These are phyloP conservation scores for Hippocampus zosterae DNA, from an alignment of 2,113 vertebrate species.

Conservation along the genomic window DNA sequence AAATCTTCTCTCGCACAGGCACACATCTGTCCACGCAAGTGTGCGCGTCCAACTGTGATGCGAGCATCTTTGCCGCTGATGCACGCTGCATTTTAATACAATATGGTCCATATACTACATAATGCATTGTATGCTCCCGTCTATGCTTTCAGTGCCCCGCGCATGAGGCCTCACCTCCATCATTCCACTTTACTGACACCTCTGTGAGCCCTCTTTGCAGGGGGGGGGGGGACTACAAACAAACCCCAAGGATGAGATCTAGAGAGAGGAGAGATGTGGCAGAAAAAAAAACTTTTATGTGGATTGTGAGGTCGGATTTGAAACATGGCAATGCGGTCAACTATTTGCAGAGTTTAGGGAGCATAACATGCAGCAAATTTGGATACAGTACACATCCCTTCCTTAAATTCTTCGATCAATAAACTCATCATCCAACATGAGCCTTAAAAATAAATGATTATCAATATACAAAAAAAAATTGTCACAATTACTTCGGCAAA, in stretches of 20 bases:
- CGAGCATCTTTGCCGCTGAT: not conserved
- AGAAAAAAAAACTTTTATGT: not conserved
- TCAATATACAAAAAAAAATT: too few relatives aligned
- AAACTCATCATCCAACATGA: too few relatives aligned
- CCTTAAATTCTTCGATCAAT: too few relatives aligned
- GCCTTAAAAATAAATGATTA: too few relatives aligned
- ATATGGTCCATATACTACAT: not conserved
- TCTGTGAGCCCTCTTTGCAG: not conserved
- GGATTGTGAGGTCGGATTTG: not conserved
- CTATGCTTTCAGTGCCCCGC: conserved; percentile 3
- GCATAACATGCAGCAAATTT: not conserved
- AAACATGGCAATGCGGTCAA: not conserved
- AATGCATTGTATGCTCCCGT: not conserved
- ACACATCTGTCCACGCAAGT: not conserved
- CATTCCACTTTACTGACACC: conserved; percentile 9
- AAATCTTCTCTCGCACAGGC: not conserved
- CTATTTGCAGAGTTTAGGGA: not conserved
- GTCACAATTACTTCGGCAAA: too few relatives aligned
- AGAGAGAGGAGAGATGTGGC: not conserved
- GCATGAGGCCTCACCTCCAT: conserved; percentile 1
- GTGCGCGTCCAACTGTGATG: not conserved
- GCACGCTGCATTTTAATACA: conserved; percentile 4
- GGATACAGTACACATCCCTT: not conserved
- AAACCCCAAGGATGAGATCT: not conserved
- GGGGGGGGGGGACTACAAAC: not conserved